Base-by-base conservation (phyloP, 2,888 invertebrate genomes). In the Alcis repandata region DNA sequence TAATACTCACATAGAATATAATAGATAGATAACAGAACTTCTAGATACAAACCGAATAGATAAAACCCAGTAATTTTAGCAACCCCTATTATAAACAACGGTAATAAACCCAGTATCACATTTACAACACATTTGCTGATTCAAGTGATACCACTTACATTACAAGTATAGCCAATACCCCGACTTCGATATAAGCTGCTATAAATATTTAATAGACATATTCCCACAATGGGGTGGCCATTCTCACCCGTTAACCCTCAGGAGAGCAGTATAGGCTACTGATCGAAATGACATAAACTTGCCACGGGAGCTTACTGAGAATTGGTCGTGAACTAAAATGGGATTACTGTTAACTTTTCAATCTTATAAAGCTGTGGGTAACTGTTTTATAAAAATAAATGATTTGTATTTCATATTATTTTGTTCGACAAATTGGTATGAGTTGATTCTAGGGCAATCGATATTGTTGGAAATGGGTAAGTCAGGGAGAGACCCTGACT, bases 191-290 rank as follows among this genome's bases (percentile, higher is more conserved):
- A 85, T 82, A 57, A 83, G 82, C 70, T 77, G 79, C 87, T 87
- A 91, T 92, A 92, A 91, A 92, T 92, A 92, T 92, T 92, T 88
- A 91, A 92, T 89, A 89, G 88, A 88, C 83, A 89, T 91, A 87
- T 92, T 92, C 91, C 90, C 92, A 92, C 91, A 92, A 92, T 90
- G 87, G 91, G 90, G 91, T 88, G 87, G 90, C 88, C 81, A 89
- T 91, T 91, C 87, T 84, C 91, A 91, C 90, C 90, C 85, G 86
- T 80, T 85, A 89, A 87, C 88, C 89, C 91, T 87, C 90, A 74
- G 83, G 89, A 84, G 91, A 77, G 78, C 78, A 72, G 86, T 90
- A 89, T 90, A 86, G 82, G 80, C 33, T 84, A 84, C 83, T 87
- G 91, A 91, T 92, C 87, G 86, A 81, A 89, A 91, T 82, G 78